Evolutionary conservation across 2,113 vertebrate genomes (phyloP).

Genomic region (Thymallus thymallus): DNA sequence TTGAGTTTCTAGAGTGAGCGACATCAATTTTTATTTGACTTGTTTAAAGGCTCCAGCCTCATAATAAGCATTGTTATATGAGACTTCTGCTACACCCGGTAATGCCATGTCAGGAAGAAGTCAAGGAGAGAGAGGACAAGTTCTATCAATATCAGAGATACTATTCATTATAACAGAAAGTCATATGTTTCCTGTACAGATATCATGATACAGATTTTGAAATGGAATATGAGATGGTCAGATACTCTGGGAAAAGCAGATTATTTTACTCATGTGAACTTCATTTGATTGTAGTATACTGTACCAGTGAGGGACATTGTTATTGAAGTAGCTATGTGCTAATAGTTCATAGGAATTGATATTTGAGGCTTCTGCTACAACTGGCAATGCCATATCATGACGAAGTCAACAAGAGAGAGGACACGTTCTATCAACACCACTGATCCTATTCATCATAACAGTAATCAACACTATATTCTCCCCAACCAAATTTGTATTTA

Average conservation of each 20-base stretch:
- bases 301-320: conserved; percentile 5
- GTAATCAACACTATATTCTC: conserved; percentile 38
- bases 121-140: conserved; percentile 71
- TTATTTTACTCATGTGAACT: conserved; percentile 56
- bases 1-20: conserved; percentile 70
- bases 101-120: conserved; percentile 60
- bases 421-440: conserved; percentile 64
- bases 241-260: conserved; percentile 42
- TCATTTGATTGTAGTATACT: conserved; percentile 37
- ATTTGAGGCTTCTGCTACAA: conserved; percentile 60
- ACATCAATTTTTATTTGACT: conserved; percentile 76
- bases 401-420: conserved; percentile 69
- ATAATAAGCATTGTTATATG: conserved; percentile 70
- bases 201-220: conserved; percentile 51
- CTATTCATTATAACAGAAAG: conserved; percentile 64
- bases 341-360: conserved; percentile 57
- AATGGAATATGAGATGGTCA: conserved; percentile 51
- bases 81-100: conserved; percentile 52
- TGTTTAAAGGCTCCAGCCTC: conserved; percentile 69
- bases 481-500: no score
- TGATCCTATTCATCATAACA: conserved; percentile 61
- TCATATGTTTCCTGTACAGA: conserved; percentile 17
- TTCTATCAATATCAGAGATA: conserved; percentile 62
- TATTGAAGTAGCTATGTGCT: conserved; percentile 40
- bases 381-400: conserved; percentile 56